Evolutionary conservation across 64 coral and sea anemone genomes (phyloP).

Genomic region (Porites lutea): DNA sequence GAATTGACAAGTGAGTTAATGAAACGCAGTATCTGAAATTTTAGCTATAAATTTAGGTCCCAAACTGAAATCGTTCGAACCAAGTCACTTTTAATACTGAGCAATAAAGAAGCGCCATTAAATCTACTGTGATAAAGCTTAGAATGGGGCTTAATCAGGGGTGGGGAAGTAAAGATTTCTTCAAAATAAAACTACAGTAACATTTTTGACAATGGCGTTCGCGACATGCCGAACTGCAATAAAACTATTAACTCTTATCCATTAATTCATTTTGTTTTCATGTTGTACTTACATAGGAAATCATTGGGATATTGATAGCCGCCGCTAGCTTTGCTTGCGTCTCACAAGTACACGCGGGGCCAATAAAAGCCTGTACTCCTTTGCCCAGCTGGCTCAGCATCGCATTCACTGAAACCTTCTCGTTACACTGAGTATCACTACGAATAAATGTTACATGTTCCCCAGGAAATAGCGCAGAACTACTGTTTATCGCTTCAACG

Average conservation of each 20-base stretch:
- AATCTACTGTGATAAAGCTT: not conserved
- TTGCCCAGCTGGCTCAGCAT: conserved; percentile 39
- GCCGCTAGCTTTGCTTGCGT: conserved; percentile 31
- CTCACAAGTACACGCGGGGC: conserved; percentile 53
- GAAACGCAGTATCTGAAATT: not conserved
- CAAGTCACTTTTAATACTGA: not conserved
- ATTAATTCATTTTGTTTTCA: not conserved
- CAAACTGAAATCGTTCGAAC: not conserved
- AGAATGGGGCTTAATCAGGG: not conserved
- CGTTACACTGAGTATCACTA: conserved; percentile 4
- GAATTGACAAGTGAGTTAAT: no score
- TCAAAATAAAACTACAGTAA: no score
- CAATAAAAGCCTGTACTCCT: conserved; percentile 49
- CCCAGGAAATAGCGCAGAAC: conserved; percentile 12
- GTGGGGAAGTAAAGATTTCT: not conserved
- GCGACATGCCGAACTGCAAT: no score
- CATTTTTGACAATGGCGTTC: no score
- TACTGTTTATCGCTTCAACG: conserved; percentile 3
- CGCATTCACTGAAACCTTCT: not conserved
- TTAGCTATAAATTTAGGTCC: not conserved
- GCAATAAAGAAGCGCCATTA: not conserved
- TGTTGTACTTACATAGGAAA: conserved; percentile 70
- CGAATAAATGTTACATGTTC: conserved; percentile 11
- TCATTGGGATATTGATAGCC: conserved; percentile 46
- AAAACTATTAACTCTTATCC: not conserved